Base-by-base conservation (phyloP, 2,113 vertebrate genomes). In the Onychorhynchus coronatus region DNA sequence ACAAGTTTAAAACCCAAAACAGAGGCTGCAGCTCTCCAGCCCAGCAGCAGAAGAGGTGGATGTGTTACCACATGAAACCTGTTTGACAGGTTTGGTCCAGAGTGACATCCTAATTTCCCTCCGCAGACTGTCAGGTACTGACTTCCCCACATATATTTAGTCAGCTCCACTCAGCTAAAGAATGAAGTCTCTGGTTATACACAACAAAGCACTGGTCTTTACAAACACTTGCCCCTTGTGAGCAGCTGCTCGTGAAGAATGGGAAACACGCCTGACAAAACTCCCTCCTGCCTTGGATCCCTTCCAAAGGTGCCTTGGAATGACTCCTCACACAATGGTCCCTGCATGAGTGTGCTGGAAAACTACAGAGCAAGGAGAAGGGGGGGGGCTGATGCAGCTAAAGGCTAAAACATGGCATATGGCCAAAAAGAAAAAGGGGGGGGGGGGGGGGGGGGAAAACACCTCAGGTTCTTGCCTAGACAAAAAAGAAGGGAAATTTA, bases 301-400 rank as follows among this genome's bases (percentile, higher is more conserved):
- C 41, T 31, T 19, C 75, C 84, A 42, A 31, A 22, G 30, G 17
- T 4, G 21, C 1, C 52, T 53, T 22, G 5, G 59, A 42, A 13
- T 6, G 56, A 24, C 39, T 46, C 47, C 35, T 49, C 14, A 28
- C 55, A 20, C 46, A 17, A 0, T 1, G 5, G 23, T 7, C 2
- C 0, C 75, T 52, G 39, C 16, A 2, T 2, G 42, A 59, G 35
- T 17, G 4, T 7, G 14, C 13, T 20, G 59, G 33, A 25, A 70
- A 56, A 35, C 53, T 30, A 33, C 1, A 8, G 58, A 62, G 19
- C 0, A 0, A 31, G 9, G 19, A 5, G 12, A 11, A 14, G 12
- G 25, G 5, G 8, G 5, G 24, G 12, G 14, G n/a, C n/a, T n/a
- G n/a, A n/a, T n/a, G n/a, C n/a, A n/a, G n/a, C n/a, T n/a, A n/a